Evolutionary conservation across 2,888 invertebrate species (phyloP).

Genomic region (Philereme vetulata): DNA sequence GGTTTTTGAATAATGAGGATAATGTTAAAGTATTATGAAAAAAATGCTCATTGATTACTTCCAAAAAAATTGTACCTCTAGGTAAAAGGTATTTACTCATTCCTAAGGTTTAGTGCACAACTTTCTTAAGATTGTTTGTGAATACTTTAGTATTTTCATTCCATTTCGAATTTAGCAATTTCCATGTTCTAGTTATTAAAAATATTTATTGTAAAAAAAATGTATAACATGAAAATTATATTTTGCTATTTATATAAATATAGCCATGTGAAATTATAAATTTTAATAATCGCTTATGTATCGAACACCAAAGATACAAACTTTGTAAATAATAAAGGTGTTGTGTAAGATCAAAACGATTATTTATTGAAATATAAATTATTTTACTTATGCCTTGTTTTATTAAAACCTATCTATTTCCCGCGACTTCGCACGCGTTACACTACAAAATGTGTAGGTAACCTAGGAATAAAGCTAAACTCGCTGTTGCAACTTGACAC

Average conservation of each 20-base stretch:
- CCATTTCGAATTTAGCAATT: conserved; percentile 28
- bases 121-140: background rate
- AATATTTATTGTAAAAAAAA: background rate
- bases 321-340: conserved; percentile 23
- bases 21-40: no score
- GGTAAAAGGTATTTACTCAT: no score
- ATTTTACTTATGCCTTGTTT: conserved; percentile 37
- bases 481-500: no score
- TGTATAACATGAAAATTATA: background rate
- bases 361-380: conserved; percentile 34
- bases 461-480: no score
- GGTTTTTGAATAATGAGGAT: no score
- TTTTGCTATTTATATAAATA: background rate
- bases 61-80: background rate
- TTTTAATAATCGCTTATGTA: conserved; percentile 23
- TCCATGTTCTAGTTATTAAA: conserved; percentile 9
- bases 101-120: background rate
- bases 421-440: conserved; percentile 7
- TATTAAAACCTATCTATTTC: conserved; percentile 26
- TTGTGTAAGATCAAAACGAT: conserved; percentile 24
- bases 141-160: conserved; percentile 19
- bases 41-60: no score
- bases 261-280: background rate
- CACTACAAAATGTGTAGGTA: no score
- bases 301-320: conserved; percentile 43